Percentiles rank a stretch among this genome's conserved stretches.
These are phyloP conservation scores for Cephus spinipes DNA, from an alignment of 2,888 invertebrate genomes.

Conservation along the genomic window DNA sequence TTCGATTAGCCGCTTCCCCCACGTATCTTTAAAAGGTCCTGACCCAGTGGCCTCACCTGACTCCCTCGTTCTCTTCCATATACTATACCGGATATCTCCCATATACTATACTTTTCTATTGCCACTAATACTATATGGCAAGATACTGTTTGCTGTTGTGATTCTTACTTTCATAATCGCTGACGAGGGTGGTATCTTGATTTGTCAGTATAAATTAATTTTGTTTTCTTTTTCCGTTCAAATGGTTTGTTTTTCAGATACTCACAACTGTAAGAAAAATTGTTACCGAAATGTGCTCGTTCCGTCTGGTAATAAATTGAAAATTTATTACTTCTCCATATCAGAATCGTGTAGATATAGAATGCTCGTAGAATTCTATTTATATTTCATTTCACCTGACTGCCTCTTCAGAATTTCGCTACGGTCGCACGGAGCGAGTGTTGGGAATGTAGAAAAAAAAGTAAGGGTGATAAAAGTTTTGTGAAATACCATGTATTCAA, in stretches of 20 bases:
- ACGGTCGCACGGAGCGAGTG: background rate
- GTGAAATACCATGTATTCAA: too few species aligned
- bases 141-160: background rate
- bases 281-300: background rate
- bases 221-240: background rate
- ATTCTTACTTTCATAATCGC: background rate
- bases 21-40: background rate
- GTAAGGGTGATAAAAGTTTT: background rate
- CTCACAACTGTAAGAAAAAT: background rate
- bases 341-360: background rate
- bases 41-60: background rate
- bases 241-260: too few species aligned
- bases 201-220: background rate
- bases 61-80: background rate
- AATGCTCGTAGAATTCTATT: background rate
- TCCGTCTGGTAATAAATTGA: background rate
- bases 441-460: background rate
- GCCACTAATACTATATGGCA: background rate
- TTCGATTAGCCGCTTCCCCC: background rate
- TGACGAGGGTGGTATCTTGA: background rate
- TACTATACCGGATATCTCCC: background rate
- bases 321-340: background rate
- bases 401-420: background rate
- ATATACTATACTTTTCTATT: background rate
- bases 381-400: background rate